These are phyloP conservation scores for Prionace glauca DNA, from an alignment of 2,797 vertebrate species.

Conservation along the genomic window DNA sequence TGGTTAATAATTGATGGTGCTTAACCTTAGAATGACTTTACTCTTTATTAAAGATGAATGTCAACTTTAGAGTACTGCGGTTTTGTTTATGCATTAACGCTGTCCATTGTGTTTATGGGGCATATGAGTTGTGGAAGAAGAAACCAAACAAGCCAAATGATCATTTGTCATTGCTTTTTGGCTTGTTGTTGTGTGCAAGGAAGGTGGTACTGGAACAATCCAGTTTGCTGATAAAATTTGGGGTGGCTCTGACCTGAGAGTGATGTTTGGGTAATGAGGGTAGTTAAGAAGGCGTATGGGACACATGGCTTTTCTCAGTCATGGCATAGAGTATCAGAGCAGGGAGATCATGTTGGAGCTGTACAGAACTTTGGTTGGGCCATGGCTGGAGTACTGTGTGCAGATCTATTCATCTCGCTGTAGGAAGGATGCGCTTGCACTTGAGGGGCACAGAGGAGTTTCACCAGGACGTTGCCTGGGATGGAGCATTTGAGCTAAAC, in stretches of 20 bases:
- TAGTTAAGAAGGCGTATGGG: too few species aligned
- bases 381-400: too few species aligned
- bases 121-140: too few species aligned
- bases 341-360: too few species aligned
- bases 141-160: neutral
- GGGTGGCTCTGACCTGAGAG: neutral
- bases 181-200: neutral
- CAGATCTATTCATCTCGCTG: too few species aligned
- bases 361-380: too few species aligned
- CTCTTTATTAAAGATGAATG: neutral
- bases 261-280: neutral
- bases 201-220: neutral
- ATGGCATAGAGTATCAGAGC: too few species aligned
- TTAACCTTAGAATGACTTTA: slow-evolving; percentile 6
- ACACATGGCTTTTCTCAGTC: too few species aligned
- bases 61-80: neutral
- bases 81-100: neutral
- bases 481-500: too few species aligned
- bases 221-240: neutral
- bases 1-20: slow-evolving; percentile 13
- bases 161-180: neutral
- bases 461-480: too few species aligned
- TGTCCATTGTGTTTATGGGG: neutral
- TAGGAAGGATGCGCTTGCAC: too few species aligned
- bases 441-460: too few species aligned